Evolutionary conservation across 1,140 invertebrate genomes (phyloP), one percentile per base, ranked within the genome.

Genomic region (Drosophila repleta): DNA sequence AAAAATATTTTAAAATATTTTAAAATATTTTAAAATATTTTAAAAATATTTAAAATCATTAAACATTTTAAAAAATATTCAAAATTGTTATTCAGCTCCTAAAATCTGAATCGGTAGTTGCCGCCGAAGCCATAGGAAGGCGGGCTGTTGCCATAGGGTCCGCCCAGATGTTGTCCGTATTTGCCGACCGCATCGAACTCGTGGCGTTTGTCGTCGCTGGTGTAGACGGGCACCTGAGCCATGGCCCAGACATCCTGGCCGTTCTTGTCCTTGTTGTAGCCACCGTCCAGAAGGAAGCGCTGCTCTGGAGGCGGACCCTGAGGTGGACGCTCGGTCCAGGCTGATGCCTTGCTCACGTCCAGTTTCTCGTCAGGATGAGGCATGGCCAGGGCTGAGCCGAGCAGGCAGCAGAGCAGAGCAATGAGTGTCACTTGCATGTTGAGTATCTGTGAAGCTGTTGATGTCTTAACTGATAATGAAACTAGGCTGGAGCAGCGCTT

Each of bases 81-180:
- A 8, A 29, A 8, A 29, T 29, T 37, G n/a, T n/a, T n/a, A n/a
- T n/a, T n/a, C n/a, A n/a, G n/a, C n/a, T n/a, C n/a, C n/a, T n/a
- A 72, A 21, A 72, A 74, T 21, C 64, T 21, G 5, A 68, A 84
- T 53, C 76, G 52, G 57, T 71, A 85, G 32, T n/a, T 26, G 48
- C 37, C 52, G 8, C 76, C 79, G 18, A 46, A 4, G 1, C 45
- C 63, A n/a, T 48, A 79, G 3, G 51, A 45, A 4, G 84, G 41
- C 0, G 15, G 20, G 0, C 78, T 79, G 21, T 79, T 77, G 32
- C 83, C 83, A 29, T 61, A 76, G 10, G 79, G 79, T 49, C 83
- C 83, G 24, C 73, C 79, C n/a, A 79, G 39, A 13, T 82, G 85
- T 51, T 90, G 85, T 1, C 53, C 70, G 55, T 90, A 89, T 48